These are phyloP conservation scores for Scaptomyza reducta DNA, from an alignment of 2,888 invertebrate species.

Conservation along the genomic window DNA sequence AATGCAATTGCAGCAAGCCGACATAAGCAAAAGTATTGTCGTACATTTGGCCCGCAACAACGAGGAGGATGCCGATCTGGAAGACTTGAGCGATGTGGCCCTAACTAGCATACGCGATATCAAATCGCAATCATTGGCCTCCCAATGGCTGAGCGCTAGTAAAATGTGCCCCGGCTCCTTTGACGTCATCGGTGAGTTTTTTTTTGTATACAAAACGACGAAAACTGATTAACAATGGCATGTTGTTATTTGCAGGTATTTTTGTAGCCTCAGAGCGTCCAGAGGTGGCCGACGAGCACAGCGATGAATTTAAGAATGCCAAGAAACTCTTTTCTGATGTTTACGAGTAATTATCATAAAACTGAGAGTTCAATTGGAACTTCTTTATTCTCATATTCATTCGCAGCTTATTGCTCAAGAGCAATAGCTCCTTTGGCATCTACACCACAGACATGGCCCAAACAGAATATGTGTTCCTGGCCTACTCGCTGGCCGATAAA, in stretches of 20 bases:
- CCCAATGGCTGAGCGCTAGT: slow-evolving; percentile 93
- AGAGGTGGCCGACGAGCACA: slow-evolving; percentile 85
- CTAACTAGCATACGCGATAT: slow-evolving; percentile 66
- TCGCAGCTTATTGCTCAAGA: slow-evolving; percentile 72
- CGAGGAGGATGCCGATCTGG: slow-evolving; percentile 83
- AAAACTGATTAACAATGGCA: not conserved
- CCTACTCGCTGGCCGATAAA: slow-evolving; percentile 72
- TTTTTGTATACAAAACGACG: not conserved
- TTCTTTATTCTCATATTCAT: not conserved
- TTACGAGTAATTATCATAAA: slow-evolving; percentile 64
- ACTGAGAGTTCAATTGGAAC: not conserved
- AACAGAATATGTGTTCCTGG: slow-evolving; percentile 76
- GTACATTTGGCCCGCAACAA: slow-evolving; percentile 92
- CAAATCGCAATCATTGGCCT: slow-evolving; percentile 76
- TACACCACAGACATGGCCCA: slow-evolving; percentile 71
- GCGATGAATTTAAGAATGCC: slow-evolving; percentile 70
- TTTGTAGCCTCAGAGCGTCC: slow-evolving; percentile 90
- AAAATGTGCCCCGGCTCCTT: slow-evolving; percentile 96
- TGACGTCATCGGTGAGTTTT: slow-evolving; percentile 89
- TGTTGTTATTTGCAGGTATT: slow-evolving; percentile 86
- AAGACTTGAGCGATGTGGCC: slow-evolving; percentile 56
- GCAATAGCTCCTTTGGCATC: slow-evolving; percentile 70
- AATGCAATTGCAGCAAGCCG: slow-evolving; percentile 82
- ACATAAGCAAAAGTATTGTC: slow-evolving; percentile 89
- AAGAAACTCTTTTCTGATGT: slow-evolving; percentile 77